Evolutionary conservation across 2,113 vertebrate species (phyloP), one percentile per base, ranked within the genome.

Genomic region (Aphelocoma coerulescens): DNA sequence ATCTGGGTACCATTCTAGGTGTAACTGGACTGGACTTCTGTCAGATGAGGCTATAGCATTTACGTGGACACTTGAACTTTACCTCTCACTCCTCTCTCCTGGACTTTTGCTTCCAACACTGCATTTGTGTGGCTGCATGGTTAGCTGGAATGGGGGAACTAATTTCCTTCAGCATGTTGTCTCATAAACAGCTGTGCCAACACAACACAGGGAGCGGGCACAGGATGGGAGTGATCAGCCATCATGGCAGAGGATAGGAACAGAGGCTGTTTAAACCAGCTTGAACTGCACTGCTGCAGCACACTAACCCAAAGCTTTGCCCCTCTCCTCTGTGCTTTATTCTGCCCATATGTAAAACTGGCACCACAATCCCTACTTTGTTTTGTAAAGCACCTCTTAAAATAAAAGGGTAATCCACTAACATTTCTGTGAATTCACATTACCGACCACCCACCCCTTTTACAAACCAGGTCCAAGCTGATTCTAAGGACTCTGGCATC

Each of bases 361-460:
- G 88, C 46, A 73, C 63, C 62, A 71, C 55, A 66, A 63, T 33
- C 77, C 88, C 59, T 62, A 37, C 82, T 92, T 43, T 48, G 58
- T 24, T 94, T 90, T 19, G 63, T 48, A 85, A 88, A 84, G 75
- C 35, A 62, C 48, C 51, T 80, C 74, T 93, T 39, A 30, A 68
- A 95, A 82, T 27, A 7, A 68, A 95, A 93, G 26, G 32, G 58
- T 58, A 49, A 21, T 8, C 26, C 79, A 90, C 90, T 90, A 88
- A 88, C 82, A 54, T 49, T 65, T 46, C 71, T 49, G 43, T 93
- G 82, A 88, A 80, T 73, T 85, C 78, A 37, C 67, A 32, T 20
- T 14, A 69, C 58, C 12, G 81, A 93, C 74, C 89, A 91, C 85
- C 68, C 76, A 89, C 2, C 8, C 83, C 52, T 85, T 51, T 13